These are phyloP conservation scores for Apocrypta bakeri DNA, from an alignment of 1,140 invertebrate genomes.

Conservation along the genomic window DNA sequence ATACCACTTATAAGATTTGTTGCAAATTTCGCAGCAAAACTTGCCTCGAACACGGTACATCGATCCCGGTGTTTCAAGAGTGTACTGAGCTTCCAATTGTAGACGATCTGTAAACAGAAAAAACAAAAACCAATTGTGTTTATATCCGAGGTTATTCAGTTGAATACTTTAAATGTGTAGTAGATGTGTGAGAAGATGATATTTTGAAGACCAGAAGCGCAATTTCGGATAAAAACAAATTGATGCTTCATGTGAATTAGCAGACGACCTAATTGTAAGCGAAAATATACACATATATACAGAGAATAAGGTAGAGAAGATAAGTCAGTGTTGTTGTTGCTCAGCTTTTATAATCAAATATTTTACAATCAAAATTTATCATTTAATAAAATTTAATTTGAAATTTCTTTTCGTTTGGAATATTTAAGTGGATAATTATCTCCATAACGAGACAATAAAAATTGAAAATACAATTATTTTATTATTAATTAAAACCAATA, in stretches of 20 bases:
- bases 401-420: too few relatives aligned
- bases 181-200: background rate
- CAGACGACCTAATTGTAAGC: background rate
- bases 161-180: background rate
- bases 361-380: background rate
- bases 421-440: too few relatives aligned
- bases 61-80: conserved; percentile 9
- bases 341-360: background rate
- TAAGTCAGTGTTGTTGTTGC: background rate
- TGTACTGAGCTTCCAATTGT: background rate
- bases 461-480: too few relatives aligned
- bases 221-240: background rate
- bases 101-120: conserved; percentile 26
- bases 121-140: conserved; percentile 51
- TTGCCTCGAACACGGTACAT: conserved; percentile 39
- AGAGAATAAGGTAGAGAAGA: background rate
- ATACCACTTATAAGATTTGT: conserved; percentile 64
- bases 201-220: background rate
- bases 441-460: too few relatives aligned
- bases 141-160: background rate
- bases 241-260: background rate
- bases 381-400: background rate
- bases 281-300: background rate
- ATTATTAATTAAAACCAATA: too few relatives aligned
- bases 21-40: conserved; percentile 46